Base-by-base conservation (phyloP, 2,797 vertebrate species). In the Rhynchotus rufescens region DNA sequence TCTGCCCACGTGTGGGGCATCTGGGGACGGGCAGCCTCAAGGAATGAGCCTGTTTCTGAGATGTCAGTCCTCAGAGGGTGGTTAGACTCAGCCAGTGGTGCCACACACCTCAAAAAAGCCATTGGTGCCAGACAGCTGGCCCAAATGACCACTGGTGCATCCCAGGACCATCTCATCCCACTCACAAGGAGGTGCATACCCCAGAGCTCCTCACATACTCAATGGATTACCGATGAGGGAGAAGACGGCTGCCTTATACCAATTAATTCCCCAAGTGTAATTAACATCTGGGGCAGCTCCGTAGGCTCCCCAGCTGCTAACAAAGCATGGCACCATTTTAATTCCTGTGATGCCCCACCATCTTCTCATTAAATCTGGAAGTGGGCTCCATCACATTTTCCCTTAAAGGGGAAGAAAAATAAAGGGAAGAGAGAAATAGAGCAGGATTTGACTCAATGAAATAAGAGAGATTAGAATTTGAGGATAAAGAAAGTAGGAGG, bases 211-310 rank as follows among this genome's bases (percentile, higher is more conserved):
- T 91, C 45, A 15, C 76, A 28, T 66, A 47, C 45, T 61, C 66
- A 1, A 62, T 23, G 6, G 95, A 97, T 97, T 97, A 97, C 34
- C 19, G 80, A 74, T 85, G 96, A 97, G 86, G 87, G 95, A 97
- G 88, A 82, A 90, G 92, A 96, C 59, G 56, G 79, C 88, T 65
- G 51, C 87, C 81, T 94, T 83, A 90, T 75, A 90, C 92, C 97
- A 98, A 98, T 98, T 99, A 99, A 99, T 98, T 99, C 97, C 96
- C 96, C 90, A 95, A 93, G 97, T 98, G 98, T 99, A 98, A 99
- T 99, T 99, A 99, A 98, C 98, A 98, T 97, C 96, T 93, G 62
- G 94, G 96, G 92, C 96, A 94, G 97, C 98, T 98, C 97, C 81
- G 81, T 96, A 98, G 95, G 96, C 97, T 97, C 97, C 96, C 96